Conservation (phyloP, 2,888 invertebrate genomes). For the Lithodes maja region DNA sequence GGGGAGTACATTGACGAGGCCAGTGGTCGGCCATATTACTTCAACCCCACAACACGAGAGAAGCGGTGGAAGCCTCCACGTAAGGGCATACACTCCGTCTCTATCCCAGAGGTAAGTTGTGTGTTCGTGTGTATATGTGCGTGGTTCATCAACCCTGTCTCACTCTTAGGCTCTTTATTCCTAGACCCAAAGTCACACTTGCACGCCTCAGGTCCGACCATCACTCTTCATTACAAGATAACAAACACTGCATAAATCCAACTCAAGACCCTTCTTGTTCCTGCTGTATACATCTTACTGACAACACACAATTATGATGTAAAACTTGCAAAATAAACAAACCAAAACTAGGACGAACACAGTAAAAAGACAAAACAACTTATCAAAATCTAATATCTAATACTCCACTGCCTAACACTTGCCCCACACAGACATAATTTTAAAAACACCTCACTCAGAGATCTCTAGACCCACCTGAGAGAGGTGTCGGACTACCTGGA, state of each 20-base stretch:
- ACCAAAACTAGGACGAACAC: too few relatives aligned
- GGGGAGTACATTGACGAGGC: constrained; percentile 74
- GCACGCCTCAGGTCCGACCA: background rate
- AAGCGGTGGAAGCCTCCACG: constrained; percentile 71
- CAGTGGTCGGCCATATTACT: constrained; percentile 76
- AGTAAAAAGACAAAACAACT: too few relatives aligned
- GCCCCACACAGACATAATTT: too few relatives aligned
- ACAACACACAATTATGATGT: background rate
- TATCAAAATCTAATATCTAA: too few relatives aligned
- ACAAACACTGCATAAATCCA: too few relatives aligned
- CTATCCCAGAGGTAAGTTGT: constrained; percentile 49
- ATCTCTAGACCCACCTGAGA: too few relatives aligned
- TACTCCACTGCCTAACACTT: too few relatives aligned
- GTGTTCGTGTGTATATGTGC: background rate
- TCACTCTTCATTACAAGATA: background rate
- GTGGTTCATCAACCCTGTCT: too few relatives aligned
- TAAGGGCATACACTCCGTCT: constrained; percentile 58
- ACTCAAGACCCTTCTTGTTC: background rate
- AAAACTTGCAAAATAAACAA: too few relatives aligned
- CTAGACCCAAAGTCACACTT: background rate
- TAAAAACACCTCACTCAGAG: too few relatives aligned
- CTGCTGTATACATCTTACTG: background rate
- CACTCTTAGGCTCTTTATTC: too few relatives aligned
- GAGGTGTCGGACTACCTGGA: too few relatives aligned
- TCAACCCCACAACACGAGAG: constrained; percentile 75